Percentiles rank a stretch among this genome's conserved stretches.
phyloP scores from a whole-genome alignment of 2,797 vertebrate species.

The Okamejei kenojei region DNA sequence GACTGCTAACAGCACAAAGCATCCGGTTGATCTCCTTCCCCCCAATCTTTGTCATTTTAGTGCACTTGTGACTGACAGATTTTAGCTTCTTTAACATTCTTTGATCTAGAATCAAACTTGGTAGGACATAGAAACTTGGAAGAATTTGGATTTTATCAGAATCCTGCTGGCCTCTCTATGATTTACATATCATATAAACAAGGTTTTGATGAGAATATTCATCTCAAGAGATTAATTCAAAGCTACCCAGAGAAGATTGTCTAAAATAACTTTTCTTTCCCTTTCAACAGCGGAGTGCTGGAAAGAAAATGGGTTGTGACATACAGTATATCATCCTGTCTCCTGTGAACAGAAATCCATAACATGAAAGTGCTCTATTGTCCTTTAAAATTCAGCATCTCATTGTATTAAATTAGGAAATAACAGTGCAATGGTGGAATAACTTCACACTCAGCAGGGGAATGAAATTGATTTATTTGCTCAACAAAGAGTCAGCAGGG shows the following conservation, averaged over 20 bases:
- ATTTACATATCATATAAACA: neutral
- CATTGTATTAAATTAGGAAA: neutral
- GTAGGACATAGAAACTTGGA: neutral
- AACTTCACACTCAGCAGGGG: neutral
- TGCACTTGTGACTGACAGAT: neutral
- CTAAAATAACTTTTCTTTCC: neutral
- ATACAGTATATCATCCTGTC: neutral
- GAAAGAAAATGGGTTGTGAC: neutral
- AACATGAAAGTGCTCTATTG: neutral
- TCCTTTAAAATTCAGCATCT: neutral
- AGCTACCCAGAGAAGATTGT: neutral
- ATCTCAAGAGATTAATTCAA: neutral
- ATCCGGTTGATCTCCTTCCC: neutral
- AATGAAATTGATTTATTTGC: no score
- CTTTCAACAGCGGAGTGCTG: neutral
- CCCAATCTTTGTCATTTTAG: neutral
- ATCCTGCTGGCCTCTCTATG: neutral
- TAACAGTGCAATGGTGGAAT: neutral
- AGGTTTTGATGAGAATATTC: neutral
- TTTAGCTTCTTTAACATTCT: neutral
- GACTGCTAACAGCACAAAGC: neutral
- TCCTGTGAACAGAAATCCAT: neutral
- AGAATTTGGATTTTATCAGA: neutral
- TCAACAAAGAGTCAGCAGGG: no score
- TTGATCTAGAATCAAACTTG: neutral